Conservation (phyloP, 2,888 invertebrate genomes). For the Nemotelus nigrinus region DNA sequence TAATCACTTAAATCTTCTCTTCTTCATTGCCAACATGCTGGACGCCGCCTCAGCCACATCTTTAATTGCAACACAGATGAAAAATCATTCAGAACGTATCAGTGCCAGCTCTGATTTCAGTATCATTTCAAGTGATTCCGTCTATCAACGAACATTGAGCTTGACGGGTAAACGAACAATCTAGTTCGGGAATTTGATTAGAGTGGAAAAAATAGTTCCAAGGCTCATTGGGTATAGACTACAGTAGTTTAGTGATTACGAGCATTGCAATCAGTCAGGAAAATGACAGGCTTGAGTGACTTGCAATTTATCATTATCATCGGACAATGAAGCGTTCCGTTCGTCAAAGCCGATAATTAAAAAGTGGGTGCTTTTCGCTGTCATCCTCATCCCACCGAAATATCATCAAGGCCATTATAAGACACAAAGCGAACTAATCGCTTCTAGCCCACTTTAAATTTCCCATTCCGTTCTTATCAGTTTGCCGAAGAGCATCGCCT, state of each 20-base stretch:
- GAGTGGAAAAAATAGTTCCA: slow-evolving; percentile 6
- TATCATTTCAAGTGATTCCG: background rate
- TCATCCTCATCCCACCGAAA: slow-evolving; percentile 11
- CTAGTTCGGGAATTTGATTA: slow-evolving; percentile 34
- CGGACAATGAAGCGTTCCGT: slow-evolving; percentile 37
- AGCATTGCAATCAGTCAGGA: slow-evolving; percentile 41
- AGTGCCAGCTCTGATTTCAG: too few relatives aligned
- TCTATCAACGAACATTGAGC: background rate
- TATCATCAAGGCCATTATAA: slow-evolving; percentile 32
- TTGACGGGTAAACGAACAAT: slow-evolving; percentile 13
- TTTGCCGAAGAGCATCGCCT: background rate
- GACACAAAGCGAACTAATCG: slow-evolving; percentile 33
- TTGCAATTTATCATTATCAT: slow-evolving; percentile 43
- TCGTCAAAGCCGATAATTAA: slow-evolving; percentile 44
- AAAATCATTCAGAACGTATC: too few relatives aligned
- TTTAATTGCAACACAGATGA: too few relatives aligned
- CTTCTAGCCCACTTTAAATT: slow-evolving; percentile 17
- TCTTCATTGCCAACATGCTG: too few relatives aligned
- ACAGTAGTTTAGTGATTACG: slow-evolving; percentile 34
- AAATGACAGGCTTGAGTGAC: slow-evolving; percentile 41
- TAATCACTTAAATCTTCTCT: too few relatives aligned
- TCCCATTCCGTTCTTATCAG: slow-evolving; percentile 20
- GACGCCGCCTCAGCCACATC: too few relatives aligned
- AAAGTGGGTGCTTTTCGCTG: slow-evolving; percentile 22
- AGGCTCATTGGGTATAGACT: background rate